These are phyloP conservation scores for Mamestra brassicae DNA, from an alignment of 2,888 invertebrate genomes.

Conservation along the genomic window DNA sequence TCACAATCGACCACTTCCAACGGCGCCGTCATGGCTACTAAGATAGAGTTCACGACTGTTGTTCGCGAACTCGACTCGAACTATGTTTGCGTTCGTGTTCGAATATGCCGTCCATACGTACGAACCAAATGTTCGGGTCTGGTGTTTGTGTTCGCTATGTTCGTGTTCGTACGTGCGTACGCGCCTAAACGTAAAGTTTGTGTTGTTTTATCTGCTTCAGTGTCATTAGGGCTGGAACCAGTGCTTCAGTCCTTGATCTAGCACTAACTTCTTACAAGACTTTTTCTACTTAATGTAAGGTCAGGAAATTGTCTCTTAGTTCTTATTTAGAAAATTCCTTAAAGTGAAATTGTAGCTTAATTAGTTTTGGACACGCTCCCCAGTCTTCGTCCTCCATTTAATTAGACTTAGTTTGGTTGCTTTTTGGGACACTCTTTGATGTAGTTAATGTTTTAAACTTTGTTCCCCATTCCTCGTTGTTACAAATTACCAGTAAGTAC, in stretches of 20 bases:
- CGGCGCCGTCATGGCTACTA: too few relatives aligned
- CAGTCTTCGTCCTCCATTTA: not conserved
- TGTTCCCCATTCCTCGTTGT: too few relatives aligned
- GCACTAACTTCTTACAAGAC: not conserved
- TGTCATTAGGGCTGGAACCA: not conserved
- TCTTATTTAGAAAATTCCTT: slow-evolving; percentile 4
- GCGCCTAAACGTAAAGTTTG: not conserved
- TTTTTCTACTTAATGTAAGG: slow-evolving; percentile 2
- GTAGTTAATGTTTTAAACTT: not conserved
- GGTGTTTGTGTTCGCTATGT: too few relatives aligned
- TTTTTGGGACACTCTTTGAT: not conserved
- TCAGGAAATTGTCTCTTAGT: slow-evolving; percentile 17
- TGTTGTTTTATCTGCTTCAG: not conserved
- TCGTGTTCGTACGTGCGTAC: too few relatives aligned
- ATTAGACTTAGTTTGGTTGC: slow-evolving; percentile 1
- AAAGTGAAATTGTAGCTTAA: slow-evolving; percentile 12
- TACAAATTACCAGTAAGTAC: too few relatives aligned
- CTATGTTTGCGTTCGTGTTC: too few relatives aligned
- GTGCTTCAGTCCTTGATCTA: slow-evolving; percentile 2
- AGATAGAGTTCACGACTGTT: too few relatives aligned
- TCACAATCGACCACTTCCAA: too few relatives aligned
- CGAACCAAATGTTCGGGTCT: too few relatives aligned
- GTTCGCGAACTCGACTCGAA: too few relatives aligned
- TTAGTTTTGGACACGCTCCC: slow-evolving; percentile 16
- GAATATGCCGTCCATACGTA: too few relatives aligned